Evolutionary conservation across 2,797 vertebrate genomes (phyloP).

Genomic region (Betta splendens): DNA sequence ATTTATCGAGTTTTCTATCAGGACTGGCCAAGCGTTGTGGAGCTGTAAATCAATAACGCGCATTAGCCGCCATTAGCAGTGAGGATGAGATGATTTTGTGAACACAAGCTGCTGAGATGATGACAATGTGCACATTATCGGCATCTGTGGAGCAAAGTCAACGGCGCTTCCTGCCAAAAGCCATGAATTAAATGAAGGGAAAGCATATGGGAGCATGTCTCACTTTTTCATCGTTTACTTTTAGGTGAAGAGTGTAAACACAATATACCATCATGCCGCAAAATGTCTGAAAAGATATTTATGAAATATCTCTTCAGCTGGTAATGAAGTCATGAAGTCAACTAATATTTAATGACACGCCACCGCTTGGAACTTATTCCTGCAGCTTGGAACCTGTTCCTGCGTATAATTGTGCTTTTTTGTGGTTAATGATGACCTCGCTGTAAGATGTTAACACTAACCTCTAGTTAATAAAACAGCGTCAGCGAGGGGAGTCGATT

Average conservation of each 20-base stretch:
- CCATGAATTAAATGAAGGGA: neutral
- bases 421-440: constrained; percentile 54
- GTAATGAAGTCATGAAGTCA: constrained; percentile 49
- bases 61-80: constrained; percentile 54
- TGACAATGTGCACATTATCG: constrained; percentile 33
- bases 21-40: constrained; percentile 38
- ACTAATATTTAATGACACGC: constrained; percentile 50
- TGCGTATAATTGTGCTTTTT: constrained; percentile 38
- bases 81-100: constrained; percentile 25
- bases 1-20: constrained; percentile 62
- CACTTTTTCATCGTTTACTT: constrained; percentile 3
- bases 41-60: constrained; percentile 53
- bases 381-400: constrained; percentile 36
- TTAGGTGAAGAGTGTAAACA: constrained; percentile 8
- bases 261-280: neutral
- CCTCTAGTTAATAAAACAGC: constrained; percentile 52
- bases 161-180: constrained; percentile 9
- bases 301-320: constrained; percentile 26
- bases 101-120: constrained; percentile 41
- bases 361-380: constrained; percentile 38
- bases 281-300: constrained; percentile 6
- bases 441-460: constrained; percentile 40
- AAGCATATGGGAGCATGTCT: neutral
- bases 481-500: constrained; percentile 19
- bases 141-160: constrained; percentile 13